Evolutionary conservation across 2,797 vertebrate species (phyloP), one percentile per base, ranked within the genome.

Genomic region (Meda fulgida): DNA sequence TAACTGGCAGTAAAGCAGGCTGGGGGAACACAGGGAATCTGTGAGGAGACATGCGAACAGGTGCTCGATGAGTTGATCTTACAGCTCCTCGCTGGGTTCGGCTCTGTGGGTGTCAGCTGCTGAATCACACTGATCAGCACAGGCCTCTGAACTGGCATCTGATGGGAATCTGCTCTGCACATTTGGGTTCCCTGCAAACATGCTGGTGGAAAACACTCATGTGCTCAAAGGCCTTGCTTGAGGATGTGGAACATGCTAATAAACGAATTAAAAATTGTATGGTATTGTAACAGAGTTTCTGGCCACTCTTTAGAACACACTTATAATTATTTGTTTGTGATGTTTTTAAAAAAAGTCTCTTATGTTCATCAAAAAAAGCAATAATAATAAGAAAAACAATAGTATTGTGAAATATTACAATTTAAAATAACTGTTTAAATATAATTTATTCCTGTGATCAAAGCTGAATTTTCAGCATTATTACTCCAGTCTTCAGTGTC

Each of bases 51-150:
- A 80, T 7, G 4, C 0, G 38, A 87, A 36, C 83, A 83, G 87
- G 87, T 83, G 84, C 31, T 51, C n/a, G 58, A 87, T 40, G 75
- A 79, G 18, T 67, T 75, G 84, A 87, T 85, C 66, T 69, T 53
- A 60, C 63, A 51, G 80, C 31, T 36, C 21, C 53, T 72, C 26
- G 26, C 53, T 73, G 81, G 38, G 53, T 73, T 63, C 43, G 65
- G 26, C 80, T 60, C 80, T 48, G 83, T 85, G 80, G 86, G 86
- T 38, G 79, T 77, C 43, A 46, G 67, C 55, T 85, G 79, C n/a
- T 81, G 79, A 83, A 73, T 67, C 48, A 55, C 19, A 58, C 9
- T 19, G 19, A 60, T 51, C 29, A 83, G 58, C 48, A 0, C 3
- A 53, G 72, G 72, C 23, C 60, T 36, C 72, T 67, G 60, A 65